Conservation (phyloP, 2,113 vertebrate species). For the Polypterus bichir region DNA sequence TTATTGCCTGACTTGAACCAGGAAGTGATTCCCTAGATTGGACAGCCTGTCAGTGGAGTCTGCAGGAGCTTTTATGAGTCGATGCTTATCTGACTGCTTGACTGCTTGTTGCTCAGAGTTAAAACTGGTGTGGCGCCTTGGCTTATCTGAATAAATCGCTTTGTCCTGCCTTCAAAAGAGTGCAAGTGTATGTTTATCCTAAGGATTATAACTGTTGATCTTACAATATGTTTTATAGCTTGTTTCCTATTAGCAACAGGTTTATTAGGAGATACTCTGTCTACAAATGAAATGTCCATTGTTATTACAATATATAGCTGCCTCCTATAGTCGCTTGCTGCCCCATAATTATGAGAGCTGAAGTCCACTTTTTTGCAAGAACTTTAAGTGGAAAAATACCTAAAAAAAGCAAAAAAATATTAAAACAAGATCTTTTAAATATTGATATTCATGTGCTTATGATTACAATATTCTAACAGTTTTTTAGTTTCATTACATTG, state of each 20-base stretch:
- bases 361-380: too few relatives aligned
- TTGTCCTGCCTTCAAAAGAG: conserved; percentile 52
- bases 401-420: too few relatives aligned
- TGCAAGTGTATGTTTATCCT: conserved; percentile 34
- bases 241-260: conserved; percentile 1
- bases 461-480: too few relatives aligned
- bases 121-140: conserved; percentile 48
- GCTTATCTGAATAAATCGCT: conserved; percentile 62
- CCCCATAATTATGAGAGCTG: too few relatives aligned
- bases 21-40: conserved; percentile 38
- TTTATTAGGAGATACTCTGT: conserved; percentile 1
- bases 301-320: not conserved
- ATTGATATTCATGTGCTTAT: too few relatives aligned
- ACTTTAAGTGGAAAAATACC: too few relatives aligned
- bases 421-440: too few relatives aligned
- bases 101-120: conserved; percentile 59
- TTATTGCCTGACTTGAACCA: conserved; percentile 40
- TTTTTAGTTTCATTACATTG: too few relatives aligned
- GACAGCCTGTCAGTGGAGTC: conserved; percentile 30
- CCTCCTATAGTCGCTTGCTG: too few relatives aligned
- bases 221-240: conserved; percentile 8
- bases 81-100: conserved; percentile 63
- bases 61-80: conserved; percentile 42
- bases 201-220: conserved; percentile 27
- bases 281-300: not conserved